Evolutionary conservation across 2,888 invertebrate genomes (phyloP), one percentile per base, ranked within the genome.

Genomic region (Acleris holmiana): DNA sequence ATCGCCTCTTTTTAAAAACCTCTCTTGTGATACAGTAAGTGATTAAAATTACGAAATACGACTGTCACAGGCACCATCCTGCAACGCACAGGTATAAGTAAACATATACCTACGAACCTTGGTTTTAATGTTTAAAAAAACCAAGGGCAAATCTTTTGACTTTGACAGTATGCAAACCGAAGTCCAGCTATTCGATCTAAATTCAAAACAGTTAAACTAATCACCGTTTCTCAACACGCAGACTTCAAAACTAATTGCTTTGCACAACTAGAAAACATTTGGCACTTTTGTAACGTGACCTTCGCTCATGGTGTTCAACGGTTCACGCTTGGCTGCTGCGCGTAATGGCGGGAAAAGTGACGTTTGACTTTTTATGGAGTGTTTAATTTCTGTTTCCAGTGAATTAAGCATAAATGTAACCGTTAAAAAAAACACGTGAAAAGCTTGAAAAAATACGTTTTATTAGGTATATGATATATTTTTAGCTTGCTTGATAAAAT

Each of bases 231-330:
- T 55, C 44, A 55, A 55, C 19, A 55, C 40, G 49, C 49, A 21
- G n/a, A 41, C 55, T 55, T 44, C 40, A 23, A 53, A 53, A 53
- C 44, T 44, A 55, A 55, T 55, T 55, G 35, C 51, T 51, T 55
- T 55, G 44, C 55, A 55, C 55, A 55, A 55, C 55, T 55, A 55
- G 55, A 55, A 55, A 55, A 55, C 44, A 44, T 19, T 53, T 55
- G 44, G 44, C 55, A 10, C 23, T 55, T 55, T 55, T 10, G 41
- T 23, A 55, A 55, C 55, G 55, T 23, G 44, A 55, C 55, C 55
- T 55, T 55, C 55, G 55, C 4, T 23, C 44, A 55, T 55, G 55
- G 55, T 40, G n/a, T 19, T 35, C n/a, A 13, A 54, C 54, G 55
- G 19, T 55, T 17, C 41, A 19, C 19, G 55, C 55, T 17, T 55